phyloP scores from a whole-genome alignment of 2,797 vertebrate genomes.

The Sciurus vulgaris region DNA sequence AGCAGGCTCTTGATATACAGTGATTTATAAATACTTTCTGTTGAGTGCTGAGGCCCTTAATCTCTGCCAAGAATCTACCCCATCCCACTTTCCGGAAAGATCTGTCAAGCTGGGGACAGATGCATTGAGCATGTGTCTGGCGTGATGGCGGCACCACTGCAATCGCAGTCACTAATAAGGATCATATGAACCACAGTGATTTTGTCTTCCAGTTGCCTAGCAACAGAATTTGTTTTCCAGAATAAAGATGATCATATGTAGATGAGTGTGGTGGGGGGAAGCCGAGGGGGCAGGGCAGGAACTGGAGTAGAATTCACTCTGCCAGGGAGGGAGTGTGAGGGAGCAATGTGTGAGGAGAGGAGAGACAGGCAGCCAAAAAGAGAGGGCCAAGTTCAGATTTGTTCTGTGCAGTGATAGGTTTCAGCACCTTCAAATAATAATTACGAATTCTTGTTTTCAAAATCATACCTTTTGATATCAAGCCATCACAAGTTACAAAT shows the following conservation, averaged over 20 bases:
- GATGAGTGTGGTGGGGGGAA: not conserved
- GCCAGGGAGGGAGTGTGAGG: not conserved
- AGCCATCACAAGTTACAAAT: constrained; percentile 12
- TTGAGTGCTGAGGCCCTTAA: constrained; percentile 80
- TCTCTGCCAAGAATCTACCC: constrained; percentile 52
- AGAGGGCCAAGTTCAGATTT: not conserved
- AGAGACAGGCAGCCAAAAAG: constrained; percentile 11
- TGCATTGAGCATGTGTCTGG: constrained; percentile 1
- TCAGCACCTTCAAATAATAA: constrained; percentile 16
- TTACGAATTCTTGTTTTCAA: constrained; percentile 55
- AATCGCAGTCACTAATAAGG: constrained; percentile 57
- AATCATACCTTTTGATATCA: constrained; percentile 17
- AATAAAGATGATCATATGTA: constrained; percentile 59
- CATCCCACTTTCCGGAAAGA: constrained; percentile 60
- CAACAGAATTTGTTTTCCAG: constrained; percentile 68
- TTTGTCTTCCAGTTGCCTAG: constrained; percentile 72
- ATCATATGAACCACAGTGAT: constrained; percentile 40
- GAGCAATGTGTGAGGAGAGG: not conserved
- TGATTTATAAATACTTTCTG: constrained; percentile 84
- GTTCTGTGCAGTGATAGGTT: not conserved
- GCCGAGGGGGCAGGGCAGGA: not conserved
- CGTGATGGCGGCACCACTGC: constrained; percentile 46
- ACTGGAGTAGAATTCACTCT: not conserved
- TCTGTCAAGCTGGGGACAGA: constrained; percentile 70
- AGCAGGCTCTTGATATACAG: constrained; percentile 85